These are phyloP conservation scores for Carassius auratus DNA, from an alignment of 2,113 vertebrate species.

Conservation along the genomic window DNA sequence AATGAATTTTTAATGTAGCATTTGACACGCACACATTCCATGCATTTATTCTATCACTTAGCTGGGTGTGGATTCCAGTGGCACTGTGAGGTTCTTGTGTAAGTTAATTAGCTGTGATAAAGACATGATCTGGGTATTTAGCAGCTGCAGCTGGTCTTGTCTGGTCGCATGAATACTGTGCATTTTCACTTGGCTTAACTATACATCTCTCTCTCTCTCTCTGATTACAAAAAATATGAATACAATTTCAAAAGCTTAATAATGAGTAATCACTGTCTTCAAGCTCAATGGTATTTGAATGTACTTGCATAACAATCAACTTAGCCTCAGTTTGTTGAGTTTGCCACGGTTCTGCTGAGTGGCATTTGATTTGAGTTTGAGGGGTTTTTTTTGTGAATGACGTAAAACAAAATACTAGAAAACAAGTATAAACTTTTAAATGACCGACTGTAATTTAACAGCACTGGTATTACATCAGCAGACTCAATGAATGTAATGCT, in stretches of 20 bases:
- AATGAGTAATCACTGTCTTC: neutral
- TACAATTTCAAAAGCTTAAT: neutral
- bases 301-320: neutral
- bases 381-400: neutral
- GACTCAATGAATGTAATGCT: neutral
- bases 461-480: neutral
- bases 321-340: neutral
- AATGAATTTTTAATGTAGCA: conserved; percentile 14
- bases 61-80: conserved; percentile 4
- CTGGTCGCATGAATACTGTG: neutral
- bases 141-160: conserved; percentile 46
- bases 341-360: neutral
- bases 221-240: neutral
- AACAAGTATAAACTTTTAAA: neutral
- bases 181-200: neutral
- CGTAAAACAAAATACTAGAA: neutral
- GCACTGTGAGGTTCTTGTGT: conserved; percentile 11
- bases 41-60: conserved; percentile 14
- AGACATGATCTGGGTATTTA: conserved; percentile 47
- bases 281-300: neutral
- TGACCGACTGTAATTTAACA: neutral
- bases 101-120: conserved; percentile 33
- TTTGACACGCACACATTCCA: conserved; percentile 9
- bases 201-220: neutral
- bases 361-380: neutral